A percentile compares a stretch with the other conserved stretches of the same genome.
Conservation (phyloP, 1,140 invertebrate genomes). For the Macrocentrus cingulum region DNA sequence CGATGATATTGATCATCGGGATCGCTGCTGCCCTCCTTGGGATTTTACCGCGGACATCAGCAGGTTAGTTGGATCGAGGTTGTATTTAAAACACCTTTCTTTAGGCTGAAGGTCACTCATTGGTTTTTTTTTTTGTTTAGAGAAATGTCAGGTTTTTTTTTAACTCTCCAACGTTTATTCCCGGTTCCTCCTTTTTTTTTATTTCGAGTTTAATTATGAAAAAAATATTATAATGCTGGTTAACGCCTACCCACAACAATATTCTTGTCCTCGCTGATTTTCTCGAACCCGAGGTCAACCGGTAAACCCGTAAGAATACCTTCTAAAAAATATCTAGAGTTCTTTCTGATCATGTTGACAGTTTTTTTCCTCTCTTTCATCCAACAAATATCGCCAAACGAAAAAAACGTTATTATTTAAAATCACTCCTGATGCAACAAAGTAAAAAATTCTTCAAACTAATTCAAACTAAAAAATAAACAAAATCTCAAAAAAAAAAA, state of each 20-base stretch:
- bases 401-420: too few species aligned
- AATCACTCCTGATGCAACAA: too few species aligned
- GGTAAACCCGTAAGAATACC: conserved; percentile 3
- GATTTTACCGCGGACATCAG: background rate
- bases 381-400: too few species aligned
- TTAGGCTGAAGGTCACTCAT: background rate
- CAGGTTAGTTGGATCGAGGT: conserved; percentile 10
- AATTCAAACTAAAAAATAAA: too few species aligned
- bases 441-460: too few species aligned
- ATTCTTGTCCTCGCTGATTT: conserved; percentile 13
- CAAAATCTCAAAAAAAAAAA: too few species aligned
- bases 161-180: too few species aligned
- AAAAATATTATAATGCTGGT: background rate
- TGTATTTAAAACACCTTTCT: background rate
- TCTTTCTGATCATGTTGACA: background rate
- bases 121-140: too few species aligned
- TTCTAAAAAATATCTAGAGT: background rate
- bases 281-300: conserved; percentile 14
- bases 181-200: too few species aligned
- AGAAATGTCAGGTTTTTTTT: too few species aligned
- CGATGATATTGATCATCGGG: conserved; percentile 21
- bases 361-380: too few species aligned
- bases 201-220: too few species aligned
- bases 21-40: conserved; percentile 15
- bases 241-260: conserved; percentile 6